Conservation (phyloP, 2,113 vertebrate species). For the Plecturocebus donacophilus region DNA sequence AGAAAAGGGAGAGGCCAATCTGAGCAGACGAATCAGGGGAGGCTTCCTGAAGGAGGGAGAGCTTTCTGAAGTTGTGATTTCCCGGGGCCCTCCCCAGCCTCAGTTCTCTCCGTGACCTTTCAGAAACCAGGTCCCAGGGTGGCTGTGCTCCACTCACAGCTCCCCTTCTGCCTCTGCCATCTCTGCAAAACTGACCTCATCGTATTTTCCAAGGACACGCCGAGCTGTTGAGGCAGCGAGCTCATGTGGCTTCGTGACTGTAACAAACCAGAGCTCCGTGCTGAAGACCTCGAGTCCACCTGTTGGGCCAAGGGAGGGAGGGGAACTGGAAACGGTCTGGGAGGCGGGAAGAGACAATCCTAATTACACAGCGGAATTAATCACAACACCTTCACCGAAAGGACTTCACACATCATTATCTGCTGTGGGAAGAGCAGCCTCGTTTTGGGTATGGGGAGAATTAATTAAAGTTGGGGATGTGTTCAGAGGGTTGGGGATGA, state of each 20-base stretch:
- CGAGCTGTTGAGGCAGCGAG: not conserved
- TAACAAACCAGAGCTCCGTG: accelerated
- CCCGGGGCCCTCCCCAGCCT: not conserved
- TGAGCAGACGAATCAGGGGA: not conserved
- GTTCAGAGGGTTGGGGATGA: not conserved
- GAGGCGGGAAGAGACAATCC: not conserved
- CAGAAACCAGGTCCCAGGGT: not conserved
- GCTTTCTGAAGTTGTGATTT: not conserved
- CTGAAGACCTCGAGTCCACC: not conserved
- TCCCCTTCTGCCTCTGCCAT: not conserved
- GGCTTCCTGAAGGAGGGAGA: conserved; percentile 8
- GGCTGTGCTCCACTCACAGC: accelerated
- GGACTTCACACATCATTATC: not conserved
- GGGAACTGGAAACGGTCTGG: not conserved
- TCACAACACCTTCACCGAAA: not conserved
- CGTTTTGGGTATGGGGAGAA: not conserved
- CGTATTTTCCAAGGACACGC: not conserved
- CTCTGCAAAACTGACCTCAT: not conserved
- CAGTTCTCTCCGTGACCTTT: not conserved
- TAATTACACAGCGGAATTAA: not conserved
- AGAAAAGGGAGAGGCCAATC: not conserved
- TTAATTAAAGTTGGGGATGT: conserved; percentile 36
- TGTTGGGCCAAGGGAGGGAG: not conserved
- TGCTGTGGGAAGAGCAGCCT: not conserved
- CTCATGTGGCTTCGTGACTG: accelerated